Evolutionary conservation across 1,140 invertebrate species (phyloP).

Genomic region (Scaptomyza pallida): DNA sequence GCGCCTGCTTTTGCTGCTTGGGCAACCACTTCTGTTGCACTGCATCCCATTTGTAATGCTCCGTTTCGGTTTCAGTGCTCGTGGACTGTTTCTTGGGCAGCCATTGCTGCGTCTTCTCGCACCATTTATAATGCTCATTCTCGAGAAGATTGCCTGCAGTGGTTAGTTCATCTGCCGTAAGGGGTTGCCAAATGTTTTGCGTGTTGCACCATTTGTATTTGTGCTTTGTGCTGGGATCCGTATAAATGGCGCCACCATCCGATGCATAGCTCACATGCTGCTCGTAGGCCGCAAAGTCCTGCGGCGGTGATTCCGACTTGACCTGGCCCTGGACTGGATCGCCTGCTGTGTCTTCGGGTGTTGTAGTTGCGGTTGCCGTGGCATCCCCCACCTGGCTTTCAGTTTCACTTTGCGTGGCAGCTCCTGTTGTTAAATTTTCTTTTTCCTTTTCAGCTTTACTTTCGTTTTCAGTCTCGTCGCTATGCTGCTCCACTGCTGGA

Average conservation of each 20-base stretch:
- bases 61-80: constrained; percentile 61
- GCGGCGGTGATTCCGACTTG: constrained; percentile 18
- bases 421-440: neutral
- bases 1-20: constrained; percentile 30
- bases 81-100: constrained; percentile 84
- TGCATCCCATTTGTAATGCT: constrained; percentile 82
- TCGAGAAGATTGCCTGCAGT: constrained; percentile 86
- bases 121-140: constrained; percentile 89
- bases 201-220: constrained; percentile 88
- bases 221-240: constrained; percentile 88
- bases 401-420: constrained; percentile 7
- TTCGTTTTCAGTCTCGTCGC: constrained; percentile 13
- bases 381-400: constrained; percentile 6
- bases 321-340: constrained; percentile 6
- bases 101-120: constrained; percentile 87
- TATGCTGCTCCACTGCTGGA: neutral
- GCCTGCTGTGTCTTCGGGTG: constrained; percentile 13
- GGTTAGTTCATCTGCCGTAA: constrained; percentile 36
- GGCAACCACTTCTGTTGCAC: constrained; percentile 77
- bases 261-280: constrained; percentile 87
- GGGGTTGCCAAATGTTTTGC: constrained; percentile 86
- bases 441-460: constrained; percentile 2
- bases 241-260: constrained; percentile 89
- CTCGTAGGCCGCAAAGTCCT: constrained; percentile 83
- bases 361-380: neutral